Percentiles rank a stretch among this genome's conserved stretches.
These are phyloP conservation scores for Microhierax caerulescens DNA, from an alignment of 2,797 vertebrate species.

Conservation along the genomic window DNA sequence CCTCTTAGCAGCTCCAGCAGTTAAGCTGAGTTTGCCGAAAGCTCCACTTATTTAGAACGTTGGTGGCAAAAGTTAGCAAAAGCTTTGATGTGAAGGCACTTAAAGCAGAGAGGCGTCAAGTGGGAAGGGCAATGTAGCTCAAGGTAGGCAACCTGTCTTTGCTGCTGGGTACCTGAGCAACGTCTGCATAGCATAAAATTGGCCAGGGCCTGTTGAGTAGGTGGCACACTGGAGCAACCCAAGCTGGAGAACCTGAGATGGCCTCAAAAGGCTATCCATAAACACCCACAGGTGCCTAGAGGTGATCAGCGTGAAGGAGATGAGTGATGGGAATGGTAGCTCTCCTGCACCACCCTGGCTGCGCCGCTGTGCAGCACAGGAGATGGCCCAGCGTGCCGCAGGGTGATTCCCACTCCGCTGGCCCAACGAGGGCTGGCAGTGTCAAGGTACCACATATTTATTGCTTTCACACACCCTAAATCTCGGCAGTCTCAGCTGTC, in stretches of 20 bases:
- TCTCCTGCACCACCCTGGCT: accelerated
- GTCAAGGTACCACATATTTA: background rate
- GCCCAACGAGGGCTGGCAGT: background rate
- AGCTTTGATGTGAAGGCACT: background rate
- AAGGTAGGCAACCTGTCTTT: background rate
- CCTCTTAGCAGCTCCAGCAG: background rate
- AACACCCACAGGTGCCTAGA: background rate
- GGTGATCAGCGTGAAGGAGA: background rate
- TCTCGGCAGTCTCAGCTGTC: background rate
- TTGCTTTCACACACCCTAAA: background rate
- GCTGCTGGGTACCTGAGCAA: background rate
- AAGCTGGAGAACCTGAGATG: background rate
- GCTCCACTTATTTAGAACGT: background rate
- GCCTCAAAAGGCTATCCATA: background rate
- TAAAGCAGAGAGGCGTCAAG: background rate
- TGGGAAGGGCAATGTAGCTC: background rate
- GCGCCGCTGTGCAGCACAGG: background rate
- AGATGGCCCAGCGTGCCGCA: accelerated
- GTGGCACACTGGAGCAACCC: background rate
- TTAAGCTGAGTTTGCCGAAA: background rate
- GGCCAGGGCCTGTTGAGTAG: background rate
- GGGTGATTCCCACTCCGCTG: background rate
- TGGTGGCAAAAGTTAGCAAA: accelerated
- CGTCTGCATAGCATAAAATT: background rate
- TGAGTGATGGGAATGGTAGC: background rate